A percentile compares a stretch with the other conserved stretches of the same genome.
Conservation (phyloP, 2,113 vertebrate species). For the Xenopus tropicalis region UCB_Xtro_10.0 CM004450.2:95533001-95533500, state of each 20-base stretch:
- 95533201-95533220: constrained; percentile 75
- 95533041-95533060: too few species aligned
- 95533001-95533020: too few species aligned
- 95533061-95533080: too few species aligned
- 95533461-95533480: constrained; percentile 88
- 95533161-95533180: background rate
- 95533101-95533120: background rate
- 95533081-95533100: too few species aligned
- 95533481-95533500: constrained; percentile 92
- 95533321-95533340: constrained; percentile 64
- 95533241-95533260: constrained; percentile 86
- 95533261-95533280: constrained; percentile 84
- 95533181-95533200: constrained; percentile 49
- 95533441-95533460: constrained; percentile 77
- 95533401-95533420: constrained; percentile 77
- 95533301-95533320: constrained; percentile 86
- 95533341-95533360: constrained; percentile 57
- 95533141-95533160: background rate
- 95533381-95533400: constrained; percentile 76
- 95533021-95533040: too few species aligned
- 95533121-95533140: background rate
- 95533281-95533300: constrained; percentile 84
- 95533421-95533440: constrained; percentile 76
- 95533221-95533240: constrained; percentile 69
- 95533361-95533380: constrained; percentile 60